Evolutionary conservation across 2,113 vertebrate genomes (phyloP), one percentile per base, ranked within the genome.

Genomic region (Eleginops maclovinus): DNA sequence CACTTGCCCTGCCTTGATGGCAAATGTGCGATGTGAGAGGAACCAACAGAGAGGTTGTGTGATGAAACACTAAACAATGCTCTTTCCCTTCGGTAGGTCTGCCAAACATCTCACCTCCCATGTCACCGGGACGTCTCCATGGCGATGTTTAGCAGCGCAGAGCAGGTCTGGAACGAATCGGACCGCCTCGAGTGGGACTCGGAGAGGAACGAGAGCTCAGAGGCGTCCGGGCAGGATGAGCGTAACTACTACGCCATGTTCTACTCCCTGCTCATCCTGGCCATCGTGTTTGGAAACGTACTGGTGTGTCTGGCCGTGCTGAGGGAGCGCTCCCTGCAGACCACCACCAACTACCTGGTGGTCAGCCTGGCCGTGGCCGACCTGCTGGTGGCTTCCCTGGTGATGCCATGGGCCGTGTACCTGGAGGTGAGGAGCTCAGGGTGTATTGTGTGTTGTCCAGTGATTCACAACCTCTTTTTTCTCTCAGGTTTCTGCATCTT

Each of bases 321-420:
- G 88, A 94, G 94, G 75, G 97, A 98, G 26, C 94, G 95, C 1
- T 85, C 95, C 41, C 92, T 98, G 59, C 96, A 98, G 91, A 99
- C 97, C 19, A 97, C 96, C 47, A 99, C 97, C 74, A 98, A 98
- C 94, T 98, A 98, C 90, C 95, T 99, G 24, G 96, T 98, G 87
- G 97, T 99, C 72, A 98, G 97, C 91, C 90, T 99, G 92, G 97
- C 97, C 0, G 95, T 98, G 75, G 96, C 97, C 0, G 97, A 99
- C 91, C 84, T 98, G 90, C 93, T 99, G 65, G 95, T 99, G 91
- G 97, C 97, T 58, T 97, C 94, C 4, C 77, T 98, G 89, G 97
- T 98, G 89, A 98, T 99, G 97, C 97, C 97, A 1, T 98, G 97
- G 96, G 95, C 94, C n/a, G 96, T 99, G 13, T 98, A 98, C 86